A percentile compares a stretch with the other conserved stretches of the same genome.
Evolutionary conservation across 2,888 invertebrate species (phyloP).

Genomic region (Cephus runcator): DNA sequence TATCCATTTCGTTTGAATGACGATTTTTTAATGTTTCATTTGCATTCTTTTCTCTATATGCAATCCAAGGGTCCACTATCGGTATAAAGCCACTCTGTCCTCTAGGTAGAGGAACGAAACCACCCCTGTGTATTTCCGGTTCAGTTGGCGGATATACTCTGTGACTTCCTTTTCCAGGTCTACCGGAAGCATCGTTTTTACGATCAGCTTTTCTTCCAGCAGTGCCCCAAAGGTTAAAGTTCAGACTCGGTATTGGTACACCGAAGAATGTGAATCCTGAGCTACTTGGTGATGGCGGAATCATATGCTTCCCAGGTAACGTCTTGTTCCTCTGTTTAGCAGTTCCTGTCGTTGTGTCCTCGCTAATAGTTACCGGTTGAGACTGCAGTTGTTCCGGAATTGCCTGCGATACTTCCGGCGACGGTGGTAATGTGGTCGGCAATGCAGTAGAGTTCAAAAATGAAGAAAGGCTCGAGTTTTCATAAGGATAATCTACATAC

Average conservation of each 20-base stretch:
- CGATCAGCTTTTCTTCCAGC: constrained; percentile 62
- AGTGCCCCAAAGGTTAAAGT: constrained; percentile 73
- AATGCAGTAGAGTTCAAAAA: constrained; percentile 27
- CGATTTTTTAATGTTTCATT: constrained; percentile 28
- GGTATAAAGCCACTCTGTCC: constrained; percentile 80
- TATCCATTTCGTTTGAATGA: neutral
- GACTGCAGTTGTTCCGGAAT: constrained; percentile 5
- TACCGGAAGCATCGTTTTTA: constrained; percentile 47
- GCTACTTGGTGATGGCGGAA: constrained; percentile 67
- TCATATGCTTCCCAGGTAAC: constrained; percentile 47
- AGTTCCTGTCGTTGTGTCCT: neutral
- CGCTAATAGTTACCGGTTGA: neutral
- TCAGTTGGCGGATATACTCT: constrained; percentile 66
- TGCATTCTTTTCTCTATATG: constrained; percentile 20
- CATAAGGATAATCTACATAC: constrained; percentile 81
- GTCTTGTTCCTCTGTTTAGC: constrained; percentile 27
- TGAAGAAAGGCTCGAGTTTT: constrained; percentile 67
- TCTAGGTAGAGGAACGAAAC: constrained; percentile 81
- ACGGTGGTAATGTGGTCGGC: constrained; percentile 11
- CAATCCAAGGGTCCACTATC: constrained; percentile 67
- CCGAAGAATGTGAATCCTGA: constrained; percentile 87
- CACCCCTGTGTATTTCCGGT: constrained; percentile 79
- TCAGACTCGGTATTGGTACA: constrained; percentile 80
- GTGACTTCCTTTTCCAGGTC: constrained; percentile 57
- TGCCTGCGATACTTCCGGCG: neutral